A percentile compares a stretch with the other conserved stretches of the same genome.
Evolutionary conservation across 2,113 vertebrate species (phyloP).

Genomic region (Ariopsis seemanni): DNA sequence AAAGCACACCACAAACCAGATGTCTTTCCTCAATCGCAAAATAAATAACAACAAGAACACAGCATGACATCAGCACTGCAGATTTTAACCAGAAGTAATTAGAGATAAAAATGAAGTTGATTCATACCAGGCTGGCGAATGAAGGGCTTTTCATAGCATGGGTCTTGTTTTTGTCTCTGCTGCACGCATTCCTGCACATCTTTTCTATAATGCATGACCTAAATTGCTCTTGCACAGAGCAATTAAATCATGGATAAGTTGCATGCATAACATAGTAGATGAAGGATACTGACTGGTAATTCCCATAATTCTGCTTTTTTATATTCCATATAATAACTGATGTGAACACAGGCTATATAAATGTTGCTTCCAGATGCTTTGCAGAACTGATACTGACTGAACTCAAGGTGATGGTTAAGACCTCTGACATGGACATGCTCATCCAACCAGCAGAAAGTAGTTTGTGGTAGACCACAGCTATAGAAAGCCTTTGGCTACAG

Average conservation of each 20-base stretch:
- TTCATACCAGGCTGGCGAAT: not conserved
- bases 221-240: not conserved
- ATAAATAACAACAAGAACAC: slow-evolving; percentile 12
- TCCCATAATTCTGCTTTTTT: not conserved
- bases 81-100: slow-evolving; percentile 2
- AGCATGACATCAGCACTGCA: not conserved
- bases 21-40: slow-evolving; percentile 5
- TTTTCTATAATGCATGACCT: not conserved
- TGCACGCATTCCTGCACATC: not conserved
- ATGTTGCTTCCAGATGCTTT: not conserved
- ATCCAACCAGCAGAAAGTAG: not conserved
- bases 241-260: not conserved
- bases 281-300: not conserved
- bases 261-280: too few species aligned
- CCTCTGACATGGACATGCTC: not conserved
- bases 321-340: not conserved
- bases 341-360: not conserved
- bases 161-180: not conserved
- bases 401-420: not conserved
- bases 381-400: not conserved
- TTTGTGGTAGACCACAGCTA: not conserved
- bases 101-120: not conserved
- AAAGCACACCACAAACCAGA: slow-evolving; percentile 21
- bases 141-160: not conserved
- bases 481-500: not conserved